Conservation (phyloP, 2,797 vertebrate species). For the Pempheris klunzingeri region DNA sequence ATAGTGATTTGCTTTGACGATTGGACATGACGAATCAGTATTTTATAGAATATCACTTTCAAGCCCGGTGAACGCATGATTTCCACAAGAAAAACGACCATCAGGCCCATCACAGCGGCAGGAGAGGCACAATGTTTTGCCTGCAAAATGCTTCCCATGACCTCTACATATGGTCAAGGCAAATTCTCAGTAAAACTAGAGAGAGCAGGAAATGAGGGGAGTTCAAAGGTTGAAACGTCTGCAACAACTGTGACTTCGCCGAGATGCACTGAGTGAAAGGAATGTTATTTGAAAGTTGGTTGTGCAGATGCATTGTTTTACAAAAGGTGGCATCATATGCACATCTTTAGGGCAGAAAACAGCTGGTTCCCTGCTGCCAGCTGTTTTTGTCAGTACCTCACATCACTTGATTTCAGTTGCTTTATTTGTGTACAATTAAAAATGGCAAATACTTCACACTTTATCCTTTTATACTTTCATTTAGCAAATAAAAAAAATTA, state of each 20-base stretch:
- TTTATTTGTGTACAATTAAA: not conserved
- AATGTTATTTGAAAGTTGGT: slow-evolving; percentile 46
- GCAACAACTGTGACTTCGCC: slow-evolving; percentile 74
- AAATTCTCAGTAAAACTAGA: slow-evolving; percentile 78
- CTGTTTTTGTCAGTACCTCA: not conserved
- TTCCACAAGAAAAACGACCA: slow-evolving; percentile 29
- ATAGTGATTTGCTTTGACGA: slow-evolving; percentile 47
- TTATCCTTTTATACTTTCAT: not conserved
- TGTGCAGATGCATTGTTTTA: slow-evolving; percentile 39
- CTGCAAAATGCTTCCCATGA: slow-evolving; percentile 86
- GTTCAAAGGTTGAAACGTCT: slow-evolving; percentile 83
- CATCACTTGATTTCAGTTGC: not conserved
- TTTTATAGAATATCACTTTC: slow-evolving; percentile 53
- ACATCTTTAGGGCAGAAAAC: slow-evolving; percentile 14
- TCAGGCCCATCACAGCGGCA: slow-evolving; percentile 53
- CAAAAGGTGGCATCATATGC: slow-evolving; percentile 37
- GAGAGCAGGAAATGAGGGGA: slow-evolving; percentile 86
- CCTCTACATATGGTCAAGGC: slow-evolving; percentile 82
- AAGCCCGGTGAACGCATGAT: slow-evolving; percentile 24
- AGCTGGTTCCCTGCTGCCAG: slow-evolving; percentile 29
- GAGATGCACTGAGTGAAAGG: slow-evolving; percentile 50
- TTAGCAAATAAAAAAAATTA: not conserved
- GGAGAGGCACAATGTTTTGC: slow-evolving; percentile 66
- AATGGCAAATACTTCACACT: not conserved
- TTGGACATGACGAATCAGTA: slow-evolving; percentile 41